Evolutionary conservation across 2,113 vertebrate genomes (phyloP).

Genomic region (Oncorhynchus kisutch): DNA sequence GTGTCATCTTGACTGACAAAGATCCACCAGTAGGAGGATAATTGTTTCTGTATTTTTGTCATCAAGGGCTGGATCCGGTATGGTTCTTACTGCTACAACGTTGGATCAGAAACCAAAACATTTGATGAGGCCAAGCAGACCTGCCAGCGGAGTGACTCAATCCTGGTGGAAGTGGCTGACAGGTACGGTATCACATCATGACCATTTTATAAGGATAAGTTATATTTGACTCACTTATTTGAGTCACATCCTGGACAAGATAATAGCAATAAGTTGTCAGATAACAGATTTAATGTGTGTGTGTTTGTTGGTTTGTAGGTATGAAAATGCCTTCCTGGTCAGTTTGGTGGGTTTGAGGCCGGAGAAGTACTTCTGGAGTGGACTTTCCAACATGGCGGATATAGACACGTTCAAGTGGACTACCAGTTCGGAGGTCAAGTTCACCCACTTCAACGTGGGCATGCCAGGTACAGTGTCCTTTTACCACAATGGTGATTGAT

Average conservation of each 20-base stretch:
- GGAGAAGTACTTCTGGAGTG: constrained; percentile 92
- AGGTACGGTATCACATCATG: constrained; percentile 72
- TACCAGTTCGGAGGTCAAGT: constrained; percentile 72
- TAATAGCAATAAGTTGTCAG: too few species aligned
- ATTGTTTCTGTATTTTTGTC: not conserved
- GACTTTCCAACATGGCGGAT: constrained; percentile 81
- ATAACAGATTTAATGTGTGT: not conserved
- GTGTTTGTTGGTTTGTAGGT: constrained; percentile 68
- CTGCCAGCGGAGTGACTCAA: constrained; percentile 70
- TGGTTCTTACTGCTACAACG: constrained; percentile 82
- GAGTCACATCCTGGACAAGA: too few species aligned
- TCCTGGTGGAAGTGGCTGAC: constrained; percentile 79
- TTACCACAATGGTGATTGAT: not conserved
- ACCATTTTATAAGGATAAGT: too few species aligned
- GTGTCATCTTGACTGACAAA: too few species aligned
- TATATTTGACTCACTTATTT: too few species aligned
- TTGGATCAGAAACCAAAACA: constrained; percentile 75
- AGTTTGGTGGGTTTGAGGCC: constrained; percentile 87
- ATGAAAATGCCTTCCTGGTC: constrained; percentile 91
- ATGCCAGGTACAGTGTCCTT: constrained; percentile 85
- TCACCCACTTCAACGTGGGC: constrained; percentile 90
- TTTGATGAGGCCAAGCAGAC: constrained; percentile 81
- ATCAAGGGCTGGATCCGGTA: constrained; percentile 83
- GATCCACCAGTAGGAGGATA: not conserved
- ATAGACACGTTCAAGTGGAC: constrained; percentile 79